phyloP scores from a whole-genome alignment of 2,888 invertebrate species.

The Mesorhabditis sp. region DNA sequence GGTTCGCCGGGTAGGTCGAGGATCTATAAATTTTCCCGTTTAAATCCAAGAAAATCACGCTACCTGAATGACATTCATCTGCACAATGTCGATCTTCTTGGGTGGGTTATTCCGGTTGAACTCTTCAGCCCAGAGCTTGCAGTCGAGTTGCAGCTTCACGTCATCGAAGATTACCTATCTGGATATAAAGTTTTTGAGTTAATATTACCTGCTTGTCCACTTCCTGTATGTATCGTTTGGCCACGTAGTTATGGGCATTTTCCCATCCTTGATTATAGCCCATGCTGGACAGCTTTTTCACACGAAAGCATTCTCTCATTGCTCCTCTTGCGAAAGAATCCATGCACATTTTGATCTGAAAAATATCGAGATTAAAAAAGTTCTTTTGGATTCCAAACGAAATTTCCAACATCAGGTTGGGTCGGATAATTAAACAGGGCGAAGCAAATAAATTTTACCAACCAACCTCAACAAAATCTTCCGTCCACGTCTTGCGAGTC shows the following conservation, averaged over 20 bases:
- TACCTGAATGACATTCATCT: slow-evolving; percentile 65
- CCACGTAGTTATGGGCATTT: slow-evolving; percentile 65
- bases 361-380: slow-evolving; percentile 7
- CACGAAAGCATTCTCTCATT: slow-evolving; percentile 65
- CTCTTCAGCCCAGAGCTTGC: slow-evolving; percentile 67
- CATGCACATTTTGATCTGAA: slow-evolving; percentile 34
- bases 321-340: slow-evolving; percentile 65
- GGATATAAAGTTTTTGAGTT: too few species aligned
- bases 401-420: slow-evolving; percentile 35
- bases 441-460: slow-evolving; percentile 62
- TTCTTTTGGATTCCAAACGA: slow-evolving; percentile 11
- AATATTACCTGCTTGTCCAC: not conserved
- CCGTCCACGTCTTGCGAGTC: slow-evolving; percentile 62
- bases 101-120: slow-evolving; percentile 66
- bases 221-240: slow-evolving; percentile 61
- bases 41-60: slow-evolving; percentile 12
- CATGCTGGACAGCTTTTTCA: slow-evolving; percentile 62
- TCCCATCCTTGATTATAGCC: slow-evolving; percentile 61
- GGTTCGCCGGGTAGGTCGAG: slow-evolving; percentile 59
- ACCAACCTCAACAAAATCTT: slow-evolving; percentile 61
- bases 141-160: slow-evolving; percentile 67
- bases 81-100: slow-evolving; percentile 67
- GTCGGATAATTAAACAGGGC: too few species aligned
- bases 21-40: not conserved
- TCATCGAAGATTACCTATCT: slow-evolving; percentile 64